Evolutionary conservation across 2,113 vertebrate species (phyloP), one percentile per base, ranked within the genome.

Genomic region (Siniperca knerii): DNA sequence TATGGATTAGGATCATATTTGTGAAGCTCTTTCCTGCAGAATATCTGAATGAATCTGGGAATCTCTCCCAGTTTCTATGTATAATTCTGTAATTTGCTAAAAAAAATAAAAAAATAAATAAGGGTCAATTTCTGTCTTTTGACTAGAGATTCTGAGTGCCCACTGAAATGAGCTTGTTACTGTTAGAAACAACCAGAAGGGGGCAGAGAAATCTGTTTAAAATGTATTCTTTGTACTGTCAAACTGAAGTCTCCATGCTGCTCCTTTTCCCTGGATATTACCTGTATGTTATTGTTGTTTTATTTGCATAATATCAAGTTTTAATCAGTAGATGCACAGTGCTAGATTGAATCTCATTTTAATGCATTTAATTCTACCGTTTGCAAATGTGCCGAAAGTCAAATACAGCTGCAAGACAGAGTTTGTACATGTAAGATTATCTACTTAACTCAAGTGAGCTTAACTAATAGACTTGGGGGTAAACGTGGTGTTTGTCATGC

Each of bases 111-210:
- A 23, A 40, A 66, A 2, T 9, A 25, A 25, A 25, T 25, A 25
- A 33, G 13, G 23, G n/a, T 11, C 3, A 35, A 23, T 25, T 9
- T 42, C 12, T 65, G 25, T 21, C 18, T 4, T 61, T 48, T 21
- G 10, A 6, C 5, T 0, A 0, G 33, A 65, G 11, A n/a, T 35
- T 64, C 37, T 10, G 11, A 11, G 20, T 35, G 25, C 4, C 46
- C 44, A 4, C 23, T 68, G 23, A 16, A n/a, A 76, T 52, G 0
- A 67, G 8, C 52, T 1, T 23, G 46, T 21, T 20, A 62, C n/a
- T 64, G 52, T 42, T 13, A 54, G 3, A 75, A 77, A 70, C 46
- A 37, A 70, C 89, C 93, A 93, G 74, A 68, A 89, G 92, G 68
- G 81, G 90, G 90, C 91, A 91, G 88, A 82, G 4, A 74, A 75